Evolutionary conservation across 2,797 vertebrate genomes (phyloP), one percentile per base, ranked within the genome.

Genomic region (Tachyglossus aculeatus): DNA sequence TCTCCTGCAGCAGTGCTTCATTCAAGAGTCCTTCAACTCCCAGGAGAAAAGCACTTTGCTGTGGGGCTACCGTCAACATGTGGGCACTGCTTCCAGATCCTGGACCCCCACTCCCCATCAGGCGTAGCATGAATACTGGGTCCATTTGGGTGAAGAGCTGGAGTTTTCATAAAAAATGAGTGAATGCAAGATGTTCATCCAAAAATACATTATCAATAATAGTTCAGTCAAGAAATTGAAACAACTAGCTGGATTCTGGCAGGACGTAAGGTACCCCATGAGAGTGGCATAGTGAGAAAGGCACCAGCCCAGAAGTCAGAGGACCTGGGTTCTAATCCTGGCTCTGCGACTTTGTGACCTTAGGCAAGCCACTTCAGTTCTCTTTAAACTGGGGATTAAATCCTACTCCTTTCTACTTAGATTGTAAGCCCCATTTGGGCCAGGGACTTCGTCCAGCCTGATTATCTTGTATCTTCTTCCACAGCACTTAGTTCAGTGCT

Each of bases 51-150:
- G 45, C 29, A 43, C 48, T 75, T 59, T 53, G 34, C 51, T 38
- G 37, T 64, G 80, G 25, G 40, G 59, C 41, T 53, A 52, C 76
- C 76, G 56, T 62, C 53, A 68, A 60, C 64, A 13, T 81, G 37
- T 45, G 27, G 48, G 47, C 6, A 47, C 60, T 18, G 0, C 61
- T 59, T n/a, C 45, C 2, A 0, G 37, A 21, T 59, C 67, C 32
- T 60, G 24, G 36, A 24, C 22, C 37, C 13, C 16, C 74, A 66
- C 51, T 56, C 24, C 32, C 48, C 25, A 18, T 38, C 0, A 1
- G 25, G 58, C 59, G 65, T 47, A 29, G 14, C 45, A 48, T 19
- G 29, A 27, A 43, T 15, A 43, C 24, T 43, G 22, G 12, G 40
- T 43, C 3, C 16, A 18, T 53, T 59, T 29, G 22, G 4, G 27